A percentile compares a stretch with the other conserved stretches of the same genome.
Evolutionary conservation across 2,113 vertebrate genomes (phyloP).

Genomic region (Tachysurus fulvidraco): DNA sequence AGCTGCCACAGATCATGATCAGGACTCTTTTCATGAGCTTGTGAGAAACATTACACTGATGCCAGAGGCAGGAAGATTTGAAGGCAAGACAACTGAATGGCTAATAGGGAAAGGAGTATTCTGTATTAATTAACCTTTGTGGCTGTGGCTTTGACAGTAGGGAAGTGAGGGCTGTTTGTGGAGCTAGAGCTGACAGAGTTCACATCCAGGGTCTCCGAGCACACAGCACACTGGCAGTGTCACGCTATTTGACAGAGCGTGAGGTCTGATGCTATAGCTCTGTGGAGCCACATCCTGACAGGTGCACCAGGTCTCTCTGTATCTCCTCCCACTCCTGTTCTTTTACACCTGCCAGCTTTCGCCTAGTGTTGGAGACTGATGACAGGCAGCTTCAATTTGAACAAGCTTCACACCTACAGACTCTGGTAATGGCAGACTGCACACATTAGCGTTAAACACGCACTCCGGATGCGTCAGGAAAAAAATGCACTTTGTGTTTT

Average conservation of each 20-base stretch:
- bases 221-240: conserved; percentile 64
- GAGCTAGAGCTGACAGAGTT: conserved; percentile 74
- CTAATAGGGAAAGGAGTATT: conserved; percentile 64
- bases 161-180: conserved; percentile 69
- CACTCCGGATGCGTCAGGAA: background rate
- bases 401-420: conserved; percentile 27
- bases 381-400: conserved; percentile 29
- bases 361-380: conserved; percentile 7
- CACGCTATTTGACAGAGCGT: conserved; percentile 69
- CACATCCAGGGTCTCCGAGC: conserved; percentile 67
- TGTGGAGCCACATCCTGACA: conserved; percentile 66
- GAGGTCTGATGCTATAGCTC: conserved; percentile 64
- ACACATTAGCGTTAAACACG: conserved; percentile 13
- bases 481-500: conserved; percentile 9
- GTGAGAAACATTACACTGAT: conserved; percentile 60
- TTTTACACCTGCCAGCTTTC: conserved; percentile 47
- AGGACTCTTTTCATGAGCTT: conserved; percentile 58
- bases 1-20: conserved; percentile 62
- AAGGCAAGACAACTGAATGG: conserved; percentile 65
- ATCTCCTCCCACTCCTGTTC: conserved; percentile 41
- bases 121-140: conserved; percentile 81
- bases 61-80: conserved; percentile 64
- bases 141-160: conserved; percentile 66
- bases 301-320: conserved; percentile 64
- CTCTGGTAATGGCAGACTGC: conserved; percentile 40